These are phyloP conservation scores for Bufotes viridis DNA, from an alignment of 2,797 vertebrate species.

Conservation along the genomic window DNA sequence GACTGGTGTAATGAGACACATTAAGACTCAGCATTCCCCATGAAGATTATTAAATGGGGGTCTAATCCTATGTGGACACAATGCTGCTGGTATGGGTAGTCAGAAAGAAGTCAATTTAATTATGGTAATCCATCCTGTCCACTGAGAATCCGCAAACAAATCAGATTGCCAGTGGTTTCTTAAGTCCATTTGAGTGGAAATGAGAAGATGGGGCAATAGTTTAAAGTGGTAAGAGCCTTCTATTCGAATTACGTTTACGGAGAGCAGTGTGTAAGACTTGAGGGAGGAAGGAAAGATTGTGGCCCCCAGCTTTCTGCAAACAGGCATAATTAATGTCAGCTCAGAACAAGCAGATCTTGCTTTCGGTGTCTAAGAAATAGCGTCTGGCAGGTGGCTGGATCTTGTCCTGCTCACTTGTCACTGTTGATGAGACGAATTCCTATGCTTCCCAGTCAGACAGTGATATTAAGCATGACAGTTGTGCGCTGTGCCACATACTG, in stretches of 20 bases:
- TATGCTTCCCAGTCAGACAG: conserved; percentile 31
- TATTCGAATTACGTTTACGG: neutral
- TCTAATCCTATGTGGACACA: neutral
- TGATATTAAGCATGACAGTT: conserved; percentile 51
- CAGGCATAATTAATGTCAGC: conserved; percentile 63
- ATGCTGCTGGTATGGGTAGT: conserved; percentile 6
- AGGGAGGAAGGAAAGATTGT: conserved; percentile 12
- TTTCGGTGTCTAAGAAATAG: conserved; percentile 67
- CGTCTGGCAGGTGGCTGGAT: conserved; percentile 66
- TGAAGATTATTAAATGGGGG: neutral
- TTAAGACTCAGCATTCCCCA: neutral
- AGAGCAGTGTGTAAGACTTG: conserved; percentile 2
- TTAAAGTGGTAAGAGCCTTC: conserved; percentile 23
- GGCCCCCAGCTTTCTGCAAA: conserved; percentile 27
- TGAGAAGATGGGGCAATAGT: conserved; percentile 10
- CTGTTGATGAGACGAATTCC: conserved; percentile 56
- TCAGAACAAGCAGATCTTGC: conserved; percentile 67
- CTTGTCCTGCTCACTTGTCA: conserved; percentile 64
- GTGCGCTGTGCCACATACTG: conserved; percentile 18
- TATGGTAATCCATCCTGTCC: conserved; percentile 32
- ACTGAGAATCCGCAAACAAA: neutral
- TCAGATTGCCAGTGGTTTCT: neutral
- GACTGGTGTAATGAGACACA: neutral
- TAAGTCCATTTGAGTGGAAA: conserved; percentile 28
- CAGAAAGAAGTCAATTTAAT: conserved; percentile 18